Evolutionary conservation across 2,797 vertebrate genomes (phyloP).

Genomic region (Pelochelys cantorii): DNA sequence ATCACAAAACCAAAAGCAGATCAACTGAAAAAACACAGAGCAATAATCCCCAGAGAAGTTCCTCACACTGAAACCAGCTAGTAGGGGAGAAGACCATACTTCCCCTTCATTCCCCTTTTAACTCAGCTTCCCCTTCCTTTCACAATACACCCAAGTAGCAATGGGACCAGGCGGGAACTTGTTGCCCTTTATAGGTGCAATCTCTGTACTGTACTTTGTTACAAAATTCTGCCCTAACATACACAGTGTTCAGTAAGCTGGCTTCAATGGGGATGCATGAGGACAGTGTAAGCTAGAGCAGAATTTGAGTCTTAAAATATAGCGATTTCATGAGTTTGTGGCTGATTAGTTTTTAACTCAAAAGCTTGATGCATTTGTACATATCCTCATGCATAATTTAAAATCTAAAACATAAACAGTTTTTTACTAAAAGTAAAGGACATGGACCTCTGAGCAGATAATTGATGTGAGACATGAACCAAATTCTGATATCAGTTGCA

Average conservation of each 20-base stretch:
- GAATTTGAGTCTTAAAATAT: rapidly evolving
- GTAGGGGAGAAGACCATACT: not conserved
- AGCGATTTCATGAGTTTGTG: rapidly evolving
- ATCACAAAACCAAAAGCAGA: rapidly evolving
- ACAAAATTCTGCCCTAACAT: rapidly evolving
- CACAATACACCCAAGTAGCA: rapidly evolving
- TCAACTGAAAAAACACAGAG: not conserved
- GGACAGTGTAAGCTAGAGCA: rapidly evolving
- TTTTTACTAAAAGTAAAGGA: not conserved
- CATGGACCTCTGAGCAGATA: not conserved
- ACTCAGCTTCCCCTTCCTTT: not conserved
- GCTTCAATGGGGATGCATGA: not conserved
- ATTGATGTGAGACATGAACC: not conserved
- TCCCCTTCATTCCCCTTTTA: rapidly evolving
- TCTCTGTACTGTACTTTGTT: not conserved
- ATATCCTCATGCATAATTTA: not conserved
- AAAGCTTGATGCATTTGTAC: not conserved
- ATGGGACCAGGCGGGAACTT: not conserved
- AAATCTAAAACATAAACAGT: not conserved
- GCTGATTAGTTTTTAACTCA: not conserved
- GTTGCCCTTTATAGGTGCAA: not conserved
- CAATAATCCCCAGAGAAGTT: not conserved
- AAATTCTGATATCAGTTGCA: not conserved
- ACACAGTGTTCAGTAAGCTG: rapidly evolving
- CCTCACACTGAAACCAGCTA: not conserved